phyloP scores from a whole-genome alignment of 2,888 invertebrate genomes.

The Electrophaes corylata region DNA sequence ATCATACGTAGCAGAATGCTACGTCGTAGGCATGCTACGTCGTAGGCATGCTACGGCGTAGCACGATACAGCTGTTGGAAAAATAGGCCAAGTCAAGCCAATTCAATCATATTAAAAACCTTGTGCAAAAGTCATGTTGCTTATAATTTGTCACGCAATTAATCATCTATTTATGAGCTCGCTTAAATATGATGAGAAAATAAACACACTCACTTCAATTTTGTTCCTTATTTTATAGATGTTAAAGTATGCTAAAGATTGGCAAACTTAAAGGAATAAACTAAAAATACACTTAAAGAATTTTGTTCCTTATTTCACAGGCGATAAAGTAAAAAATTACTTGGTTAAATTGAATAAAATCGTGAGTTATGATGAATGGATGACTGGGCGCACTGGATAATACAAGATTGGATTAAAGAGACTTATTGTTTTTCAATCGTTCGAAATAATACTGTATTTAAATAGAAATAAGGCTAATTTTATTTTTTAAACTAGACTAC shows the following conservation, averaged over 20 bases:
- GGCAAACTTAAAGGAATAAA: not conserved
- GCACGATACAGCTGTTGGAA: not conserved
- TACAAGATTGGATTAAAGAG: not conserved
- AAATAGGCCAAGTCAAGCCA: no score
- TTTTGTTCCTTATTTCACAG: slow-evolving; percentile 20
- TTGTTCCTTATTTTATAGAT: not conserved
- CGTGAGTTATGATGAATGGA: slow-evolving; percentile 20
- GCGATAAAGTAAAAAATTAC: slow-evolving; percentile 16
- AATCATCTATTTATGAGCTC: slow-evolving; percentile 1
- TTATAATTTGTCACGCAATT: slow-evolving; percentile 14
- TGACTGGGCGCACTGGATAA: slow-evolving; percentile 12
- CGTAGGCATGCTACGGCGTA: slow-evolving; percentile 10
- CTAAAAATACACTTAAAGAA: not conserved
- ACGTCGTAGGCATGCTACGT: not conserved
- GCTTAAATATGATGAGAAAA: not conserved
- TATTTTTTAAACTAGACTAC: not conserved
- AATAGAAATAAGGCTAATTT: not conserved
- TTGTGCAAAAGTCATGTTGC: slow-evolving; percentile 11
- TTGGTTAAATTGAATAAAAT: slow-evolving; percentile 18
- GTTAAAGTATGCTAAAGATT: not conserved
- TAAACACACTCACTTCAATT: not conserved
- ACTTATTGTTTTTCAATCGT: not conserved
- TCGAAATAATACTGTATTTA: not conserved
- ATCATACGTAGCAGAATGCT: no score
- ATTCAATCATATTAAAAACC: not conserved